Conservation (phyloP, 2,797 vertebrate genomes). For the Siniperca undulata region DNA sequence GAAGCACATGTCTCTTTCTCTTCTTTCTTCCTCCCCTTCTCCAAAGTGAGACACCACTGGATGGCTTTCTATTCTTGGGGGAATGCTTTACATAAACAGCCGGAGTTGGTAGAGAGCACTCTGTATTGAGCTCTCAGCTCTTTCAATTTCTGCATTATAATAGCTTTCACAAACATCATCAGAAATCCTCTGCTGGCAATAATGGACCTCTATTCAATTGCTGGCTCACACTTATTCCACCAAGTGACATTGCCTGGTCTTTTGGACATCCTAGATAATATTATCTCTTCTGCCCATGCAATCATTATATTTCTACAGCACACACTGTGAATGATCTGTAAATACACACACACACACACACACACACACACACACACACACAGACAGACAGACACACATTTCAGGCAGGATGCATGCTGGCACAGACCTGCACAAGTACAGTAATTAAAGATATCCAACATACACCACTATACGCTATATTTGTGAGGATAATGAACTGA, state of each 20-base stretch:
- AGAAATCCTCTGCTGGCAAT: constrained; percentile 75
- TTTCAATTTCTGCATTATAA: constrained; percentile 79
- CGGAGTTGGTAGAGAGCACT: constrained; percentile 54
- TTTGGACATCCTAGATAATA: constrained; percentile 70
- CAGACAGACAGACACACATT: not conserved
- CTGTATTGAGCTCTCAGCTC: constrained; percentile 68
- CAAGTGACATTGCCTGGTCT: constrained; percentile 65
- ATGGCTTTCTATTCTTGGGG: constrained; percentile 48
- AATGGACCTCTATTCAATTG: constrained; percentile 76
- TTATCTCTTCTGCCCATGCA: constrained; percentile 68
- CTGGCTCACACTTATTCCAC: constrained; percentile 62
- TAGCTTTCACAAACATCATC: constrained; percentile 82
- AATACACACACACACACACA: constrained; percentile 35
- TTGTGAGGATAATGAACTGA: constrained; percentile 3
- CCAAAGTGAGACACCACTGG: constrained; percentile 44
- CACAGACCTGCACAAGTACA: constrained; percentile 31
- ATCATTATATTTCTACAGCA: constrained; percentile 63
- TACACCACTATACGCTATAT: not conserved
- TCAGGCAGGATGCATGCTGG: constrained; percentile 24
- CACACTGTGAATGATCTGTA: constrained; percentile 60
- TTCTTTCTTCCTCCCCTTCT: constrained; percentile 22
- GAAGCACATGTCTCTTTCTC: constrained; percentile 26
- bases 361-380: constrained; percentile 12
- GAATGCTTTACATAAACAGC: constrained; percentile 73
- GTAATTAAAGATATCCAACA: constrained; percentile 37